Evolutionary conservation across 2,113 vertebrate genomes (phyloP), one percentile per base, ranked within the genome.

Genomic region (Lethenteron camtschaticum): DNA sequence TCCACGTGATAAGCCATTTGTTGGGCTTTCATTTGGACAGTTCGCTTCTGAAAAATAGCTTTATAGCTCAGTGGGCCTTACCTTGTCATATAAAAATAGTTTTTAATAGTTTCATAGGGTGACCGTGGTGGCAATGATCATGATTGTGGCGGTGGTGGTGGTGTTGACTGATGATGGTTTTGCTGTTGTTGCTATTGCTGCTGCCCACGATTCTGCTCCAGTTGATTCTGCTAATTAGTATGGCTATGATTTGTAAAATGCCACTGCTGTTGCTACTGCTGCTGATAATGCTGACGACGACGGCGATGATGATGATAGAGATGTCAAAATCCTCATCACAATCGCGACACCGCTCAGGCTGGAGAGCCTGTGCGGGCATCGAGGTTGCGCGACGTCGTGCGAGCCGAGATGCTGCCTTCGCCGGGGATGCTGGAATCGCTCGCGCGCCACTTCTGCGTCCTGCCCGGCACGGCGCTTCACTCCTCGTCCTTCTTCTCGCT

Each of bases 391-490:
- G 80, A 86, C 3, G 80, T 79, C 11, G 57, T 84, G 55, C 74
- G 72, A 1, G 70, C 74, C 13, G 73, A 78, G 75, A 77, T 90
- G 75, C 80, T 91, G 75, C 87, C 86, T 5, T 80, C 86, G 9
- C 77, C 81, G 2, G 76, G 81, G 74, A 86, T 86, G 87, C 70
- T 88, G 72, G 76, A 74, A 41, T 75, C 73, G 70, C 57, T 89
- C 76, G 83, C 73, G 18, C 76, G 73, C 1, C 70, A 79, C 71
- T 85, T 81, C 11, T 83, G 84, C 71, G 57, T 75, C 58, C 73
- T 78, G 69, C 11, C 80, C 12, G 71, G 73, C 4, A 71, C 60
- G 13, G 72, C 57, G 9, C 70, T 55, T 73, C 63, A 69, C 73
- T 59, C 60, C 4, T 20, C 57, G 57, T 11, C 16, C 55, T 58